phyloP scores from a whole-genome alignment of 2,113 vertebrate genomes.

The Chionomys nivalis region DNA sequence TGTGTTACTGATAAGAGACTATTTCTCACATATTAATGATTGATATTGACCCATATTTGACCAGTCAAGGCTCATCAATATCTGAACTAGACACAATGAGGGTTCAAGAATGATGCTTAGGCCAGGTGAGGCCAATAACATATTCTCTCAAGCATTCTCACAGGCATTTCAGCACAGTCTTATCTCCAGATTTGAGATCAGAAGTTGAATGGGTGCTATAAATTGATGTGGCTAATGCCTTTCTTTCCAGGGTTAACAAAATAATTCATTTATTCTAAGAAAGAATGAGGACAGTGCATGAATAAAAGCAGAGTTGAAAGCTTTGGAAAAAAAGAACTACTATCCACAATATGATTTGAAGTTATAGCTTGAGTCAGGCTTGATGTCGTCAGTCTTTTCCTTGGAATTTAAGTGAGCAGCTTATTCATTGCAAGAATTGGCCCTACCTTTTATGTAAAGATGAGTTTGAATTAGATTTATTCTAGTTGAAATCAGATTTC shows the following conservation, averaged over 20 bases:
- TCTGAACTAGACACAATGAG: not conserved
- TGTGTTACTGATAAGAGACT: not conserved
- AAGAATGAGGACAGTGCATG: conserved; percentile 31
- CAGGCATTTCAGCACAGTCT: not conserved
- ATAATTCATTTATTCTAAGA: conserved; percentile 18
- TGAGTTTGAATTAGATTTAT: not conserved
- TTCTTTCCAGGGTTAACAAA: not conserved
- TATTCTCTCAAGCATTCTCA: not conserved
- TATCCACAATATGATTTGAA: not conserved
- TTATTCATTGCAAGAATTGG: not conserved
- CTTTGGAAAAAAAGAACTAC: not conserved
- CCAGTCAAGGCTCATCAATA: not conserved
- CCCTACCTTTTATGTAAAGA: not conserved
- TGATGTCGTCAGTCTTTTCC: not conserved
- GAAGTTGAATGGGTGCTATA: conserved; percentile 31
- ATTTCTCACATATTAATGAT: conserved; percentile 12
- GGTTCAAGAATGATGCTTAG: conserved; percentile 1
- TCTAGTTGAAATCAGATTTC: not conserved
- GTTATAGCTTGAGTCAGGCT: not conserved
- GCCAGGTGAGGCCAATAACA: not conserved
- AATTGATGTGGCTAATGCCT: conserved; percentile 36
- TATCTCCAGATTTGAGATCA: not conserved
- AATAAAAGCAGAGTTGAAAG: conserved; percentile 28
- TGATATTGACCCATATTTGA: conserved; percentile 40
- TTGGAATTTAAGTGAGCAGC: not conserved